A percentile compares a stretch with the other conserved stretches of the same genome.
These are phyloP conservation scores for Aspidiotus rigidus DNA, from an alignment of 2,888 invertebrate species.

Conservation along the genomic window DNA sequence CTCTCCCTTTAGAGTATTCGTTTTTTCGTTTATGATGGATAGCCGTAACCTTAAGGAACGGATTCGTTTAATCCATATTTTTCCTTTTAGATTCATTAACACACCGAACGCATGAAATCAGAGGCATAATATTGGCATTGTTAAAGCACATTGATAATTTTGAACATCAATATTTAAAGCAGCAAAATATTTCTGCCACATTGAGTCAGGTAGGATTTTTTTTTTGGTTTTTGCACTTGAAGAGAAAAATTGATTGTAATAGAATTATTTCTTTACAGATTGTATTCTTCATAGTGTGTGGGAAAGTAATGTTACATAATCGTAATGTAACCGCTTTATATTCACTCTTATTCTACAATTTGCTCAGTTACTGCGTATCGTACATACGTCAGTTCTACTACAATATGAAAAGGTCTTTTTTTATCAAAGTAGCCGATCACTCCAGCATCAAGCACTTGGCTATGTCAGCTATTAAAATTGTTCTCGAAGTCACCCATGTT, in stretches of 20 bases:
- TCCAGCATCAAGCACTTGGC: conserved; percentile 66
- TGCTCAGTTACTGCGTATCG: conserved; percentile 64
- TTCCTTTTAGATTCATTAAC: not conserved
- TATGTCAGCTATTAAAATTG: conserved; percentile 71
- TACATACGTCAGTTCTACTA: conserved; percentile 64
- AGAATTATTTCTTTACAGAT: conserved; percentile 47
- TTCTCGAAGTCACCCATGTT: conserved; percentile 69
- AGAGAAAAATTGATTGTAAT: not conserved
- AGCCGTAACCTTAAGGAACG: no score
- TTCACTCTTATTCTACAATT: conserved; percentile 73
- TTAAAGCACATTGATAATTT: conserved; percentile 43
- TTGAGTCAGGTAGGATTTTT: conserved; percentile 53
- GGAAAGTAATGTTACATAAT: conserved; percentile 53
- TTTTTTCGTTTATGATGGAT: no score
- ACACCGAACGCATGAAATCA: not conserved
- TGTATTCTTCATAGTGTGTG: conserved; percentile 63
- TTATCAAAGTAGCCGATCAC: conserved; percentile 62
- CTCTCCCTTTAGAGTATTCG: no score
- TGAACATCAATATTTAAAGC: conserved; percentile 56
- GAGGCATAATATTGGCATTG: not conserved
- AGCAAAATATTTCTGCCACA: conserved; percentile 62
- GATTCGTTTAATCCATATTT: no score
- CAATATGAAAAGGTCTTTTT: conserved; percentile 68
- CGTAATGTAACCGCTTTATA: conserved; percentile 59
- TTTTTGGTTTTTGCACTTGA: not conserved